These are phyloP conservation scores for Hafferia zeledoni DNA, from an alignment of 2,797 vertebrate genomes.

Conservation along the genomic window DNA sequence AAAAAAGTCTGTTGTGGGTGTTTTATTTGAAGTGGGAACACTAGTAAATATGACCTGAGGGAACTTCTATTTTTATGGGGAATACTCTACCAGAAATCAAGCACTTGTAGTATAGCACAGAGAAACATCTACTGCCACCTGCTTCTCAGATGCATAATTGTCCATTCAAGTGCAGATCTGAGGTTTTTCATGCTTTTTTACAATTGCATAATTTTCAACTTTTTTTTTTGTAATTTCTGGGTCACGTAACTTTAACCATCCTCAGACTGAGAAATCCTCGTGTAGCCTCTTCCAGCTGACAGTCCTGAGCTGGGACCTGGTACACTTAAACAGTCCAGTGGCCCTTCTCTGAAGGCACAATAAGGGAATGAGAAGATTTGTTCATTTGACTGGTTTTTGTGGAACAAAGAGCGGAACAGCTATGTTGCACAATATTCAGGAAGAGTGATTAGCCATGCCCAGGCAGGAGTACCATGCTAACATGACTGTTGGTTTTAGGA, in stretches of 20 bases:
- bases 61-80: conserved; percentile 24
- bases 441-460: background rate
- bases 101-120: background rate
- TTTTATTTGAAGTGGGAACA: conserved; percentile 34
- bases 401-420: background rate
- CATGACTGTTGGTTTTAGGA: background rate
- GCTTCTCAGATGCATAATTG: background rate
- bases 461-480: background rate
- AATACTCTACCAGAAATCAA: conserved; percentile 12
- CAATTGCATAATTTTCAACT: background rate
- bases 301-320: background rate
- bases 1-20: conserved; percentile 42
- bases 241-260: background rate
- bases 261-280: background rate
- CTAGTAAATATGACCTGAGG: conserved; percentile 48
- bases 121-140: background rate
- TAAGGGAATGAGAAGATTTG: background rate
- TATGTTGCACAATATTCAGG: background rate
- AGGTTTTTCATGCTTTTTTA: background rate
- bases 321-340: background rate
- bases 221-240: background rate
- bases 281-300: background rate
- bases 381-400: background rate
- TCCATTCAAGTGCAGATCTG: background rate
- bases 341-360: background rate